Evolutionary conservation across 2,113 vertebrate genomes (phyloP).

Genomic region (Cebus imitator): DNA sequence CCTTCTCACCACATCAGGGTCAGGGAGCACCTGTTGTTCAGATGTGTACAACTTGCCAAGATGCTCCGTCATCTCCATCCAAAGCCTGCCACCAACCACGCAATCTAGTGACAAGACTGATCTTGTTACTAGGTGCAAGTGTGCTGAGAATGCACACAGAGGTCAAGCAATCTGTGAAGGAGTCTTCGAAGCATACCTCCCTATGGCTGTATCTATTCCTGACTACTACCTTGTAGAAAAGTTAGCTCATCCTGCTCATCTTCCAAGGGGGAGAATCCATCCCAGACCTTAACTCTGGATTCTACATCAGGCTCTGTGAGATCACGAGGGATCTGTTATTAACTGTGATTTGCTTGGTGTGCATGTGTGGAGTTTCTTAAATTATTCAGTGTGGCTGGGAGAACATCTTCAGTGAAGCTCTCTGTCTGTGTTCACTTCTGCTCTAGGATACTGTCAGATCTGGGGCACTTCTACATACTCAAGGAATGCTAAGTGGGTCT

Average conservation of each 20-base stretch:
- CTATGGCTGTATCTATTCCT: not conserved
- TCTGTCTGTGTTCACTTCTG: slow-evolving; percentile 46
- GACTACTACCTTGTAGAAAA: not conserved
- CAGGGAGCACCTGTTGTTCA: not conserved
- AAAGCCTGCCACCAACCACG: too few relatives aligned
- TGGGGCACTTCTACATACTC: slow-evolving; percentile 57
- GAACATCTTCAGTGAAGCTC: slow-evolving; percentile 51
- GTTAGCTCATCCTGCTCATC: slow-evolving; percentile 72
- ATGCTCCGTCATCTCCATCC: not conserved
- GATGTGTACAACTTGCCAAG: not conserved
- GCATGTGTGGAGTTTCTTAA: not conserved
- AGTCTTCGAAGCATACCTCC: too few relatives aligned
- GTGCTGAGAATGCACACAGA: not conserved
- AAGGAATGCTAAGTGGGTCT: slow-evolving; percentile 72
- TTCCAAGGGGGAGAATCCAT: slow-evolving; percentile 78
- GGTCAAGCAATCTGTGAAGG: not conserved
- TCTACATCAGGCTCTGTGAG: slow-evolving; percentile 75
- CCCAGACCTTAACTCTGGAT: slow-evolving; percentile 76
- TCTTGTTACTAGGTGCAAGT: not conserved
- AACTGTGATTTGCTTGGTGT: slow-evolving; percentile 74
- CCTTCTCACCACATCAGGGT: not conserved
- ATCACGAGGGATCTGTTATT: slow-evolving; percentile 78
- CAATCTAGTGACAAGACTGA: not conserved
- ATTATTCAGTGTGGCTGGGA: not conserved
- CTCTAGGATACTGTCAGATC: slow-evolving; percentile 48